Evolutionary conservation across 1,140 invertebrate genomes (phyloP).

Genomic region (Zaprionus nigranus): DNA sequence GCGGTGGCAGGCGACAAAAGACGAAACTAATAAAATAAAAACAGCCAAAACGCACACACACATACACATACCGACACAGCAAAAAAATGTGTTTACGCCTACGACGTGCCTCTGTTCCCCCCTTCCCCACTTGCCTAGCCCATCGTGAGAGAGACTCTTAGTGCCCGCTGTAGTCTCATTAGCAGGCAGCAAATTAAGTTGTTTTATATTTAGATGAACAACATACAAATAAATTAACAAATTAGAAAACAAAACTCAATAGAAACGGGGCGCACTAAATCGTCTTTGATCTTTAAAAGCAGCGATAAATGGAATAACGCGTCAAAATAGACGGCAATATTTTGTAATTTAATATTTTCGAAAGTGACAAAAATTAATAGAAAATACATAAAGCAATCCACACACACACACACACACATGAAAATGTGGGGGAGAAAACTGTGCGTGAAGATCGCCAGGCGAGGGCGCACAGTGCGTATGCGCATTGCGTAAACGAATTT

Average conservation of each 20-base stretch:
- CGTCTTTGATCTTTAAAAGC: constrained; percentile 67
- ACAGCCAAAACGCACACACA: constrained; percentile 20
- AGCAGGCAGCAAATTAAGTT: constrained; percentile 80
- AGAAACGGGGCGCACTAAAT: constrained; percentile 41
- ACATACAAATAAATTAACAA: constrained; percentile 72
- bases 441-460: constrained; percentile 19
- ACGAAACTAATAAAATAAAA: constrained; percentile 54
- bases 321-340: constrained; percentile 75
- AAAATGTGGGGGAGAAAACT: constrained; percentile 14
- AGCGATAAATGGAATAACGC: constrained; percentile 54
- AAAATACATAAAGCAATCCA: constrained; percentile 75
- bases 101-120: constrained; percentile 42
- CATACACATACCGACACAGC: constrained; percentile 17
- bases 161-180: constrained; percentile 51
- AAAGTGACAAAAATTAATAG: constrained; percentile 78
- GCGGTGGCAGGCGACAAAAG: constrained; percentile 62
- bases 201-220: constrained; percentile 67
- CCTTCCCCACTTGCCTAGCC: neutral
- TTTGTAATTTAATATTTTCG: constrained; percentile 71
- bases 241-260: constrained; percentile 59
- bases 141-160: neutral
- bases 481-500: constrained; percentile 56
- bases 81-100: constrained; percentile 76
- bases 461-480: constrained; percentile 63
- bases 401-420: neutral